Percentiles rank a stretch among this genome's conserved stretches.
These are phyloP conservation scores for Chiloscyllium plagiosum DNA, from an alignment of 2,113 vertebrate species.

Conservation along the genomic window DNA sequence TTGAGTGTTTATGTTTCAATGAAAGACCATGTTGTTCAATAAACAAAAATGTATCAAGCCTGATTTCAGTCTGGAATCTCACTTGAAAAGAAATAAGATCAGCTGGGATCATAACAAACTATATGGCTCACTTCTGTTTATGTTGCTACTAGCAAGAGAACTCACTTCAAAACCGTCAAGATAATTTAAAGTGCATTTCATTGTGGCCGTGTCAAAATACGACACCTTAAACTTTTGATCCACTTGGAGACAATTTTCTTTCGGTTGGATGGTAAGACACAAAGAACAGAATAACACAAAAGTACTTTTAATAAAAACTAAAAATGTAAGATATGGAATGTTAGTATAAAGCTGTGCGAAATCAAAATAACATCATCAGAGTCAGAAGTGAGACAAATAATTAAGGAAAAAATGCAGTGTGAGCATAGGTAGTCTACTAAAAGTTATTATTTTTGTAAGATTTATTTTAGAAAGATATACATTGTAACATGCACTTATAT, in stretches of 20 bases:
- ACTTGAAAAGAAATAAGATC: too few species aligned
- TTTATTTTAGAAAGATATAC: not conserved
- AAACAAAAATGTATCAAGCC: too few species aligned
- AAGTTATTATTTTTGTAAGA: not conserved
- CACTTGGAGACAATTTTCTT: not conserved
- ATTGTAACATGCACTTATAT: not conserved
- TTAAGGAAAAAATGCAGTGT: not conserved
- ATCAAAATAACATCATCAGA: not conserved
- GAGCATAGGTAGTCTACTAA: not conserved
- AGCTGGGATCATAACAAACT: too few species aligned
- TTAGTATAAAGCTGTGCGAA: not conserved
- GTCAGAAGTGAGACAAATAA: not conserved
- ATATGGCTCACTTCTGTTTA: not conserved
- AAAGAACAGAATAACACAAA: not conserved
- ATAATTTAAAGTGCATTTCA: not conserved
- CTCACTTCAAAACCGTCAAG: not conserved
- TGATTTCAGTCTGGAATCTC: too few species aligned
- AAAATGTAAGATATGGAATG: not conserved
- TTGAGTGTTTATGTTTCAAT: too few species aligned
- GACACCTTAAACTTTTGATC: not conserved
- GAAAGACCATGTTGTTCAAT: too few species aligned
- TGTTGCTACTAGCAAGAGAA: not conserved
- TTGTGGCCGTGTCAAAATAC: not conserved
- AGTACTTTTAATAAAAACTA: not conserved
- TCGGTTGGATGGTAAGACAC: not conserved